Conservation (phyloP, 2,888 invertebrate species). For the Pandemis cinnamomeana region DNA sequence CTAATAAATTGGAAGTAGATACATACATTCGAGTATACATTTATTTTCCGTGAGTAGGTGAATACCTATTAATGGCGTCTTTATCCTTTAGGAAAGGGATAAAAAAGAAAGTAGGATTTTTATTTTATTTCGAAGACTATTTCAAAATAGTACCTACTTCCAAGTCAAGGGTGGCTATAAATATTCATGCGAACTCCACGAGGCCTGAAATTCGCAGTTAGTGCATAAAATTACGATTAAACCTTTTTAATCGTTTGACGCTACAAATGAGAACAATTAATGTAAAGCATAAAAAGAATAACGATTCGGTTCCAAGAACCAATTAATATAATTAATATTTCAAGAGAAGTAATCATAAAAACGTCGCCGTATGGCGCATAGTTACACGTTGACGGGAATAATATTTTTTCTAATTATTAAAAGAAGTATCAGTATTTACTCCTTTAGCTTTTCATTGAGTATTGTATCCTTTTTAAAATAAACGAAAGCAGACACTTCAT, state of each 20-base stretch:
- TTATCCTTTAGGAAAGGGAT: too few species aligned
- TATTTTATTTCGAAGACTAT: neutral
- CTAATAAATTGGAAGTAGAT: too few species aligned
- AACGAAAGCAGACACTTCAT: neutral
- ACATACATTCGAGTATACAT: too few species aligned
- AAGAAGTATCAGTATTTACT: neutral
- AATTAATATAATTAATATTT: neutral
- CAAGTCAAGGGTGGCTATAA: neutral
- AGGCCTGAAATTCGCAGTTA: conserved; percentile 25
- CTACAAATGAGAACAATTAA: conserved; percentile 10
- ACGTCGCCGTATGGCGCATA: neutral
- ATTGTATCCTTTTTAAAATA: neutral
- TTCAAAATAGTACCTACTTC: neutral
- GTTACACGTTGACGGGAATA: neutral
- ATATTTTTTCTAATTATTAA: neutral
- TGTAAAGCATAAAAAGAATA: neutral
- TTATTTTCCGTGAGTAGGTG: too few species aligned
- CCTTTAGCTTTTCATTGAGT: neutral
- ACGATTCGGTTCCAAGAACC: neutral
- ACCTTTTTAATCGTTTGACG: conserved; percentile 15
- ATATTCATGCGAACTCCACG: conserved; percentile 19
- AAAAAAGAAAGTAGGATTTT: neutral
- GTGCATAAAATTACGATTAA: conserved; percentile 34
- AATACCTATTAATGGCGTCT: too few species aligned
- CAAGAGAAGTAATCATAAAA: neutral